These are phyloP conservation scores for Zoanthus sociatus DNA, from an alignment of 92 coral and sea anemone species.

Conservation along the genomic window DNA sequence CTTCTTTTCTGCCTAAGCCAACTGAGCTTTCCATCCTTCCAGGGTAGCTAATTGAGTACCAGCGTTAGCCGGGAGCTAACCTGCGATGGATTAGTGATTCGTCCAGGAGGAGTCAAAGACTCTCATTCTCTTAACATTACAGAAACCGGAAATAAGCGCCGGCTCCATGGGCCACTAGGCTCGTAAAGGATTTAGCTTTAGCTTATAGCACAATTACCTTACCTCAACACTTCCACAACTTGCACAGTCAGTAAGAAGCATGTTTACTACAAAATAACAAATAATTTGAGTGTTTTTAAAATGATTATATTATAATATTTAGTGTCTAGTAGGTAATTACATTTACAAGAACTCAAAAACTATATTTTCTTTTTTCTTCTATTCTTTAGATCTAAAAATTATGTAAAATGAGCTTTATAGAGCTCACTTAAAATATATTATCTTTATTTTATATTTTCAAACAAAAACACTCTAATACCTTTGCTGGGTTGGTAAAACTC, in stretches of 20 bases:
- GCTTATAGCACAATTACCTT: not conserved
- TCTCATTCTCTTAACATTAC: too few species aligned
- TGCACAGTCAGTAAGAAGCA: slow-evolving; percentile 44
- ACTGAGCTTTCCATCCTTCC: too few species aligned
- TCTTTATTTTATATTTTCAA: not conserved
- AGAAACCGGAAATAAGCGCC: too few species aligned
- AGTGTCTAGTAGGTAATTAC: not conserved
- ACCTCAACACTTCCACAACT: slow-evolving; percentile 48
- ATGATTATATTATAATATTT: not conserved
- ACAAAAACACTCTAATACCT: slow-evolving; percentile 40
- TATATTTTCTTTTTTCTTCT: not conserved
- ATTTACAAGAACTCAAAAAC: not conserved
- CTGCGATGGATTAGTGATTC: too few species aligned
- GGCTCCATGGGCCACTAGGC: too few species aligned
- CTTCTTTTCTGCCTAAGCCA: too few species aligned
- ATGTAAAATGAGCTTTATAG: not conserved
- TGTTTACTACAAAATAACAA: not conserved
- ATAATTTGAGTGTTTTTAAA: not conserved
- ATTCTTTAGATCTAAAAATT: not conserved
- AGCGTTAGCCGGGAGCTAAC: too few species aligned
- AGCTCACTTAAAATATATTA: not conserved
- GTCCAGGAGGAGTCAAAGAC: too few species aligned
- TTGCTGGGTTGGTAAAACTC: slow-evolving; percentile 82
- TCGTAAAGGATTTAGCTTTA: too few species aligned
- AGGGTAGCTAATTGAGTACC: too few species aligned